Conservation (phyloP, 2,113 vertebrate genomes). For the Nycticryphes semicollaris region DNA sequence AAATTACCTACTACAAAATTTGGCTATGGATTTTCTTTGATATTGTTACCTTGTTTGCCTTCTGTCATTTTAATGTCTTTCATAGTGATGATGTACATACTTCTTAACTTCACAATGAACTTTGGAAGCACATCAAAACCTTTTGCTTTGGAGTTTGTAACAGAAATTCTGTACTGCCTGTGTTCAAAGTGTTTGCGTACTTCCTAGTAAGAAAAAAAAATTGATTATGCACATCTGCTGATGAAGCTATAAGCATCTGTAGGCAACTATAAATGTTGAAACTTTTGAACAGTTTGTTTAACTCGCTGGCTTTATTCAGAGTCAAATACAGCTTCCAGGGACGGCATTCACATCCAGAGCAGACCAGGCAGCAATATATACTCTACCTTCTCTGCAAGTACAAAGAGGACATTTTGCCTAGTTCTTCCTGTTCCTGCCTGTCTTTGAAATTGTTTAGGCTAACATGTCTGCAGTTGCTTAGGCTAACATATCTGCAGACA, state of each 20-base stretch:
- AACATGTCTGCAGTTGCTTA: neutral
- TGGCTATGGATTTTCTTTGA: neutral
- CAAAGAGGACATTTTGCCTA: neutral
- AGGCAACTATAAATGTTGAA: neutral
- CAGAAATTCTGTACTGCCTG: neutral
- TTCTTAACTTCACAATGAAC: neutral
- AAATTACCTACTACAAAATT: neutral
- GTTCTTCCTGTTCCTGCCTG: neutral
- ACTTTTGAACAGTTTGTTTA: neutral
- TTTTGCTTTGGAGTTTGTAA: neutral
- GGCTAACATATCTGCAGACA: neutral
- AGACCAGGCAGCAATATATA: neutral
- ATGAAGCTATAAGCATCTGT: neutral
- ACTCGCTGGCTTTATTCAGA: neutral
- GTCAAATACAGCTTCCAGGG: neutral
- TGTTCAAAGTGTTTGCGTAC: neutral
- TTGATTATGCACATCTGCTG: accelerated
- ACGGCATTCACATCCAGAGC: neutral
- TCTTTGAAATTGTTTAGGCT: neutral
- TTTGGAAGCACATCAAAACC: neutral
- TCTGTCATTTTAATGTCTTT: neutral
- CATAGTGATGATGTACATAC: neutral
- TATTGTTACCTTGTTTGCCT: neutral
- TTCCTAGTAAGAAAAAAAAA: neutral
- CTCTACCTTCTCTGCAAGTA: neutral